These are phyloP conservation scores for Drosophila acutilabella DNA, from an alignment of 2,888 invertebrate genomes.

Conservation along the genomic window DNA sequence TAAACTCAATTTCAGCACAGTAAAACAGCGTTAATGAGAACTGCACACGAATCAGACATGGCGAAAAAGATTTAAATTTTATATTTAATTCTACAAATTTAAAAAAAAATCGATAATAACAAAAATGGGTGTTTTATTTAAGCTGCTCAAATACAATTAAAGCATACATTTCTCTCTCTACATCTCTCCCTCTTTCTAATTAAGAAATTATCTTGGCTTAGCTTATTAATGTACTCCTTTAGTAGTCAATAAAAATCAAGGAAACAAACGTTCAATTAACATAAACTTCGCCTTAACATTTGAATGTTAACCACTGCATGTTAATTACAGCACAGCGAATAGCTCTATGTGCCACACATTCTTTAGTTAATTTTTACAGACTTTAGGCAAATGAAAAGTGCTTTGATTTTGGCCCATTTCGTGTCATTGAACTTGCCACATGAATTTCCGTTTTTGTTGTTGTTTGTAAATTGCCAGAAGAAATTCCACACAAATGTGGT, in stretches of 20 bases:
- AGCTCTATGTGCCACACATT: not conserved
- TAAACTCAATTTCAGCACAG: not conserved
- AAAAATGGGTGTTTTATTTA: too few relatives aligned
- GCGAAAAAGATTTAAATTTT: too few relatives aligned
- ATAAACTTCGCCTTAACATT: not conserved
- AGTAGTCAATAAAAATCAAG: not conserved
- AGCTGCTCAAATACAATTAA: too few relatives aligned
- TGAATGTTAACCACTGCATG: not conserved
- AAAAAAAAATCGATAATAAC: too few relatives aligned
- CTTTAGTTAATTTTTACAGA: not conserved
- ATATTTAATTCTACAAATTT: too few relatives aligned
- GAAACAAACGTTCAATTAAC: too few relatives aligned
- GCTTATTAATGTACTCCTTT: too few relatives aligned
- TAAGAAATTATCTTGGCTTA: too few relatives aligned
- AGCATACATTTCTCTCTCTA: too few relatives aligned
- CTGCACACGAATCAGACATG: not conserved
- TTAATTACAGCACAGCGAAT: not conserved
- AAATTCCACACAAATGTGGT: conserved; percentile 70
- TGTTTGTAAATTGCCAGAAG: conserved; percentile 40
- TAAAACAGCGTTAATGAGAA: not conserved
- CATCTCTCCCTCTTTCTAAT: too few relatives aligned
- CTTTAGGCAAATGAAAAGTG: not conserved
- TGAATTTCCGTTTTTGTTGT: conserved; percentile 17
- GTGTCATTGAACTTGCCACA: conserved; percentile 45
- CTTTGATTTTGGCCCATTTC: conserved; percentile 23